Base-by-base conservation (phyloP, 2,888 invertebrate species). In the Dryococelus australis region DNA sequence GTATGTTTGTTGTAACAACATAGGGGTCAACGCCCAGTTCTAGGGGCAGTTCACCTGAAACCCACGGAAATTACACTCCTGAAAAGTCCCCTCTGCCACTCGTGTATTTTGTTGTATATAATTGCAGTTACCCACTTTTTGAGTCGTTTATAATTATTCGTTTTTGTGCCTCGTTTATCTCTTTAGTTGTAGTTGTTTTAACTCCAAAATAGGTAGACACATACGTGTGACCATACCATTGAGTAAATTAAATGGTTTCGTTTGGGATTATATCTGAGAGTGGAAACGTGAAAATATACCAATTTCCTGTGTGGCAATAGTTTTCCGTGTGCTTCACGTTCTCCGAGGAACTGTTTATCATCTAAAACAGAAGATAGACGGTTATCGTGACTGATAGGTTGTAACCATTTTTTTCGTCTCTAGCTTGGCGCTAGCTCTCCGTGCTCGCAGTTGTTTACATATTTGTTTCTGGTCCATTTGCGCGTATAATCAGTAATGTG, bases 401-500 rank as follows among this genome's bases (percentile, higher is more conserved):
- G 26, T 13, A 43, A 5, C 86, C 10, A 65, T 85, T 85, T 85
- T 27, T 28, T 65, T 65, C 26, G 85, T 53, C 85, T 27, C 13
- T 47, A n/a, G 12, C 27, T 43, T 35, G 84, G 53, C n/a, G 13
- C 43, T 26, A 28, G 27, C 5, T 65, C 51, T n/a, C 5, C 65
- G 86, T 85, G 86, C 28, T 47, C 65, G 27, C 86, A 85, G n/a
- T 13, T 26, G 65, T 85, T 26, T 16, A 65, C 13, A 85, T 26
- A 26, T 1, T 35, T 85, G 65, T 53, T 53, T 0, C 86, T 6
- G 26, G 6, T 85, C 65, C 65, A 85, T 53, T 24, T 65, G 51
- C 26, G 65, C 20, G 35, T 35, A 35, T 35, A 35, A 28, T 85
- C 51, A 78, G 86, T 78, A 27, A n/a, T 53, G n/a, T 85, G 43